Evolutionary conservation across 2,113 vertebrate species (phyloP), one percentile per base, ranked within the genome.

Genomic region (Eretmochelys imbricata): DNA sequence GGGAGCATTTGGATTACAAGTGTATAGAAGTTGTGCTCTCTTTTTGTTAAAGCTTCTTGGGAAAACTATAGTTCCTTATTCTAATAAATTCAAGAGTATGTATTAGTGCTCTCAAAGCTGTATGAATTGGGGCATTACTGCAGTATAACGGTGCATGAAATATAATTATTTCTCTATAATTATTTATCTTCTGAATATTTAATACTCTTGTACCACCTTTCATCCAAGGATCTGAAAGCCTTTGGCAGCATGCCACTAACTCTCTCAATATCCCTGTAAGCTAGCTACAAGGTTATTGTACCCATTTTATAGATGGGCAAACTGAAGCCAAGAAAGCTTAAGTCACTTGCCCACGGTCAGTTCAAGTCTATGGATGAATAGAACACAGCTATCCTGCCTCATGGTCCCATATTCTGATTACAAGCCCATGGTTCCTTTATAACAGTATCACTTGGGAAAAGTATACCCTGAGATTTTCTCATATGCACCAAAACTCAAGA

Each of bases 1-100:
- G 88, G 93, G 80, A 97, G 8, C 85, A 83, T 96, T 94, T 91
- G 88, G 97, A 93, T 97, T 91, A 79, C 55, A 95, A 96, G 97
- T 89, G 19, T 65, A 92, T 91, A 92, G 85, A 95, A 95, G 90
- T 91, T 55, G 72, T 76, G 51, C 22, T 79, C 76, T 16, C 84
- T 93, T 38, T 25, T 38, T 6, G 4, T 62, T 42, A 76, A 84
- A n/a, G 90, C 50, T 76, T 31, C 86, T 95, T 72, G n/a, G 94
- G 82, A 92, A 95, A 94, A 94, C 4, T 6, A 87, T 93, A 62
- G 35, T 48, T 76, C 25, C 95, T 62, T 93, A 24, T 42, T 65
- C 90, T 49, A 27, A 75, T 38, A 14, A 69, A 87, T 90, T 59
- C 25, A 94, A 50, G 76, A 55, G 82, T 87, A 85, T 80, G 59